Conservation (phyloP, 2,888 invertebrate species). For the Epirrhoe alternata region DNA sequence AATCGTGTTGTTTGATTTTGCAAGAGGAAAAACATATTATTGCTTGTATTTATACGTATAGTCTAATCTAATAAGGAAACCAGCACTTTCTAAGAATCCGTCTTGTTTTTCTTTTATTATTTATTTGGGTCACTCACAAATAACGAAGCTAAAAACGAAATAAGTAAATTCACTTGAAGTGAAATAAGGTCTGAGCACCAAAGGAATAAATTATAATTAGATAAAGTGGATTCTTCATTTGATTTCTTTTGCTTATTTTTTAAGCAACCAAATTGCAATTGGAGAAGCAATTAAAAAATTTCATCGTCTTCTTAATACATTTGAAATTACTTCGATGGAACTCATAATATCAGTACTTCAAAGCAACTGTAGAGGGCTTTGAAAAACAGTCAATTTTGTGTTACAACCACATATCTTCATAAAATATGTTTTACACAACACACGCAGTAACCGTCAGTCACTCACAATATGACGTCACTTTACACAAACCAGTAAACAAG, state of each 20-base stretch:
- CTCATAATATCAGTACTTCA: no score
- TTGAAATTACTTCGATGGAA: no score
- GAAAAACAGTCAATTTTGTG: neutral
- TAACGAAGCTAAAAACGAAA: neutral
- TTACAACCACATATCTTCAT: neutral
- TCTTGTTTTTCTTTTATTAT: no score
- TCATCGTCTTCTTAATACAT: no score
- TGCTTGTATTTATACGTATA: no score
- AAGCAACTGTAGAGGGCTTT: neutral
- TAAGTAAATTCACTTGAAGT: neutral
- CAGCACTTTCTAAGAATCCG: no score
- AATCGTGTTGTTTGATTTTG: no score
- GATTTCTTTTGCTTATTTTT: neutral
- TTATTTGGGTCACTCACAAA: no score
- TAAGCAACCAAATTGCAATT: no score
- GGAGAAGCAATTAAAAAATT: no score
- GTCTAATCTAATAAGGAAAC: no score
- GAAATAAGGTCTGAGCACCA: neutral
- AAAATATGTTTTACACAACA: constrained; percentile 12
- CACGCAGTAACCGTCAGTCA: constrained; percentile 13
- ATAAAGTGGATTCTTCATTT: neutral
- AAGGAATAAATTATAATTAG: neutral
- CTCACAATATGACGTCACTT: constrained; percentile 22
- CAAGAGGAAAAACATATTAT: no score
- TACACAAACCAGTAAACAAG: constrained; percentile 16